Percentiles rank a stretch among this genome's conserved stretches.
Evolutionary conservation across 2,888 invertebrate genomes (phyloP).

Genomic region (Melinaea menophilus): DNA sequence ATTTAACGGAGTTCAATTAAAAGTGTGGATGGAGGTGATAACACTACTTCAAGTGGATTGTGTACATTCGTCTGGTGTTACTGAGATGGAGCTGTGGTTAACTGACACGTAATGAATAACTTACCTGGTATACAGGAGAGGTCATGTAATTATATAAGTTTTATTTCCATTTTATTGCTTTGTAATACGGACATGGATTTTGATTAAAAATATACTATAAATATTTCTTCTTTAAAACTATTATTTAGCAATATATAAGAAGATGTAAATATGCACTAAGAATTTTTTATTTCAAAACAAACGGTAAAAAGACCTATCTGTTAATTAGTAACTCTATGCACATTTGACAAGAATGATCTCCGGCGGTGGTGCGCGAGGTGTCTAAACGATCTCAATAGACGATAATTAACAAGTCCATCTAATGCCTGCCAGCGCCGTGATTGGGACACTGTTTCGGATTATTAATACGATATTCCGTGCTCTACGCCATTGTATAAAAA

Average conservation of each 20-base stretch:
- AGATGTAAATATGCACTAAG: no score
- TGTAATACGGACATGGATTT: no score
- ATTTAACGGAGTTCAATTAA: constrained; percentile 19
- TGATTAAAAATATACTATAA: no score
- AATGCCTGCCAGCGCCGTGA: constrained; percentile 5
- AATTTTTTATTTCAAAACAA: no score
- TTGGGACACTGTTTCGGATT: not conserved
- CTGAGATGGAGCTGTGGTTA: no score
- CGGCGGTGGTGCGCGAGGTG: constrained; percentile 9
- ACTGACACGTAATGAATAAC: no score
- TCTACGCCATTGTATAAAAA: not conserved
- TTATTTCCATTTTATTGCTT: no score
- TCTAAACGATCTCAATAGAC: constrained; percentile 13
- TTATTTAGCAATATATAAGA: no score
- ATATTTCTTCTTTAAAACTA: no score
- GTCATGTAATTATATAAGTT: no score
- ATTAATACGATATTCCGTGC: no score
- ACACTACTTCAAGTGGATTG: not conserved
- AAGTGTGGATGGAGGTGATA: constrained; percentile 19
- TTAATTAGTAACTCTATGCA: constrained; percentile 12
- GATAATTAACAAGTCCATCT: constrained; percentile 16
- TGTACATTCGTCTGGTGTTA: not conserved
- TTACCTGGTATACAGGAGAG: no score
- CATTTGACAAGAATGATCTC: constrained; percentile 16
- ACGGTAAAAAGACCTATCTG: constrained; percentile 7